Evolutionary conservation across 2,113 vertebrate genomes (phyloP).

Genomic region (Tyto alba): DNA sequence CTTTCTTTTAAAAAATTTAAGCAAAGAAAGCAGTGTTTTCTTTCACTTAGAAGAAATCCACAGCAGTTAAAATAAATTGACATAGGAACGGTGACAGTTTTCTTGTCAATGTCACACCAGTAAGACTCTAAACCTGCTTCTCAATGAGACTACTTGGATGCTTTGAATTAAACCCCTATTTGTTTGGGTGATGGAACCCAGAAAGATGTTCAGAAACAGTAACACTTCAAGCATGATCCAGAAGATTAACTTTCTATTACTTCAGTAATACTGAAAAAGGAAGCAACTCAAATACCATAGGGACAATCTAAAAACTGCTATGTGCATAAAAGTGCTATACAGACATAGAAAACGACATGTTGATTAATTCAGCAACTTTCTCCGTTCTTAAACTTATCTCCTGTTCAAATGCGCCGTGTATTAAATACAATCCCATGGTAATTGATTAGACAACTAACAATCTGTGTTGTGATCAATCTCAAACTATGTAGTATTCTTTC

Average conservation of each 20-base stretch:
- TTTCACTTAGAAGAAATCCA: not conserved
- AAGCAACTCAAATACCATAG: not conserved
- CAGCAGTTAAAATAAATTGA: not conserved
- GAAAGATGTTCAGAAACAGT: not conserved
- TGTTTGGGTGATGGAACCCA: not conserved
- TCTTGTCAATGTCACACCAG: not conserved
- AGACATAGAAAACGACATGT: not conserved
- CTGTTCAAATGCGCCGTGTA: not conserved
- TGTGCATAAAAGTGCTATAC: not conserved
- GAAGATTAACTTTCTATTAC: not conserved
- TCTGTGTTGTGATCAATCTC: not conserved
- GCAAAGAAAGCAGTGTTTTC: not conserved
- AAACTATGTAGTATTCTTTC: not conserved
- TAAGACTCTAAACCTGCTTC: not conserved
- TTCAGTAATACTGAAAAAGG: not conserved
- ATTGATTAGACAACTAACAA: not conserved
- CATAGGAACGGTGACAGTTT: not conserved
- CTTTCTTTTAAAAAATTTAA: not conserved
- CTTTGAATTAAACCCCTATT: not conserved
- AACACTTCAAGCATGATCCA: not conserved
- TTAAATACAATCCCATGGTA: not conserved
- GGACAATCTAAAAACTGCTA: not conserved
- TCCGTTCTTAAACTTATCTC: not conserved
- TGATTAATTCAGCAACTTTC: not conserved
- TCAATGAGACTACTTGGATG: not conserved